phyloP scores from a whole-genome alignment of 2,113 vertebrate genomes.

The Cottus gobio region DNA sequence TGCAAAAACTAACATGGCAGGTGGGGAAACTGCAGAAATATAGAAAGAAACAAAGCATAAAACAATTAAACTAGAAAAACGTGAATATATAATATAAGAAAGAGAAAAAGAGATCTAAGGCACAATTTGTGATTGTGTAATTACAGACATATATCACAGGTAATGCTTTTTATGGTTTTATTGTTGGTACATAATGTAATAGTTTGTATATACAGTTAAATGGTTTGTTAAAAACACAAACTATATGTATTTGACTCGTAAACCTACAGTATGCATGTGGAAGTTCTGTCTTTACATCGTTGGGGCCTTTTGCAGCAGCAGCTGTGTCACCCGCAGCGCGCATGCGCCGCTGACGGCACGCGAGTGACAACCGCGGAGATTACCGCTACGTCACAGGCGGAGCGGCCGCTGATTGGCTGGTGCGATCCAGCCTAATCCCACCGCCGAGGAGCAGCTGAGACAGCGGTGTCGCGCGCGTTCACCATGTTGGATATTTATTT shows the following conservation, averaged over 20 bases:
- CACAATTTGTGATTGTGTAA: too few species aligned
- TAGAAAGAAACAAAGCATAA: too few species aligned
- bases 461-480: constrained; percentile 38
- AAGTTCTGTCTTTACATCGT: background rate
- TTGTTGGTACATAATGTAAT: background rate
- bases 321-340: background rate
- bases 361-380: background rate
- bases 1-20: too few species aligned
- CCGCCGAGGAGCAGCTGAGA: constrained; percentile 15
- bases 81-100: too few species aligned
- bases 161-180: too few species aligned
- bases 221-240: background rate
- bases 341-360: background rate
- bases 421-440: constrained; percentile 47
- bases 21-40: too few species aligned
- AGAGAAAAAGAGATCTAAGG: too few species aligned
- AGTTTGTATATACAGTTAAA: background rate
- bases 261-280: background rate
- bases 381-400: background rate
- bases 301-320: background rate
- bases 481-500: constrained; percentile 73
- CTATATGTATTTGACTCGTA: background rate
- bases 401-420: background rate
- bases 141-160: too few species aligned
- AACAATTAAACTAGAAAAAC: too few species aligned